Base-by-base conservation (phyloP, 2,113 vertebrate genomes). In the Scopus umbretta region DNA sequence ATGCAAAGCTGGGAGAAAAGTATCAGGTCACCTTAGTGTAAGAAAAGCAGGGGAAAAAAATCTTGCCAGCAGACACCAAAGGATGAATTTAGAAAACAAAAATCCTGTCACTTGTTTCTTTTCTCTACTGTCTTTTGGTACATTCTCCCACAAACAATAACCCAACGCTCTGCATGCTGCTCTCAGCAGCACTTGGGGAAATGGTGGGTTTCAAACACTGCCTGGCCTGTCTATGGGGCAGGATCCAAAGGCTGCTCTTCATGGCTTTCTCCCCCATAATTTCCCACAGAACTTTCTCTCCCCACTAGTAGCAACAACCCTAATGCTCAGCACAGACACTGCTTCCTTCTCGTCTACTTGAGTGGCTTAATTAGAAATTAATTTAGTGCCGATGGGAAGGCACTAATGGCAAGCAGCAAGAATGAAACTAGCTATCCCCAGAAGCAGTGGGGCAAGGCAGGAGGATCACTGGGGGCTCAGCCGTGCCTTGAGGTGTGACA, bases 371-470 rank as follows among this genome's bases (percentile, higher is more conserved):
- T 68, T 59, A 63, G n/a, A 87, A 63, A 34, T 21, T 9, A 43
- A 82, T 90, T 85, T 34, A 86, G 25, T 45, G 50, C 70, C 59
- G 42, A 56, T 68, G 49, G 58, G 62, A 91, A 88, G 50, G 56
- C 79, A 47, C 18, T 36, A 59, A 85, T 5, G 53, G 43, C 36
- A 68, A 73, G 38, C 45, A 83, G 62, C 40, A 79, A 75, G 58
- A 88, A 75, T 13, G 61, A 81, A 93, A 81, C 21, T 8, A 90
- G 58, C 36, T n/a, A 27, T 47, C 13, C 70, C 21, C 56, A 84
- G 84, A n/a, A 66, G 71, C 10, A 72, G 32, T 0, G 3, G 26
- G 32, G n/a, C 0, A 0, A 88, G 71, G 42, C 8, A 59, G 43
- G 34, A 72, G 63, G 34, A 79, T 40, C 50, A 47, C 47, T 6